Evolutionary conservation across 2,888 invertebrate species (phyloP), one percentile per base, ranked within the genome.

Genomic region (Acanthopleura granulata): DNA sequence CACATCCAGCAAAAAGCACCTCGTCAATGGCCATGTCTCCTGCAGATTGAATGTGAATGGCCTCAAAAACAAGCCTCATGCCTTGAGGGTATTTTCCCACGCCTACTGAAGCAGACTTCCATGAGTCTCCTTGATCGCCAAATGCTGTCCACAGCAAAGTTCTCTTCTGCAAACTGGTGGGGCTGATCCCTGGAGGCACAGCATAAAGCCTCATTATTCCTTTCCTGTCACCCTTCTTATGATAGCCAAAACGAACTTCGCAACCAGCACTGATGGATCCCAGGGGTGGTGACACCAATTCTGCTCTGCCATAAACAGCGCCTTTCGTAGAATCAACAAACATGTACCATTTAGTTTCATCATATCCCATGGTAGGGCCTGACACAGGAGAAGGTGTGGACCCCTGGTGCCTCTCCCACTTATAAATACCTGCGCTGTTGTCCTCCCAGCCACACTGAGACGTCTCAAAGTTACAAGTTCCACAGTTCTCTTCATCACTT

Each of bases 21-120:
- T 89, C 89, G 79, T 89, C 89, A 75, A 89, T 81, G 49, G 88
- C 88, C 78, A 85, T 83, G 27, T 83, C 84, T 29, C 81, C 83
- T 12, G 66, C 18, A 16, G 22, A 22, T 6, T 22, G 75, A 70
- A 78, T 79, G 49, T 83, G 82, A 0, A 82, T 74, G 22, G 84
- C 82, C 78, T 85, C 84, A 75, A 88, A 87, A n/a, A 83, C 81
- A 15, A 88, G 81, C 40, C 82, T 79, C 76, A 84, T 85, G 12
- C 85, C 86, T 49, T 83, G 81, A 11, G 75, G 29, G 50, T 83
- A 76, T 14, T 84, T 78, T 0, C 84, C 85, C 40, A 87, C 77
- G n/a, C 81, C 81, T 51, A 84, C 85, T 69, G 78, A 81, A 16
- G 83, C 83, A 62, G 76, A 77, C n/a, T 80, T 81, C 89, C 89